A percentile compares a stretch with the other conserved stretches of the same genome.
Evolutionary conservation across 2,113 vertebrate species (phyloP).

Genomic region (Paradoxurus hermaphroditus): DNA sequence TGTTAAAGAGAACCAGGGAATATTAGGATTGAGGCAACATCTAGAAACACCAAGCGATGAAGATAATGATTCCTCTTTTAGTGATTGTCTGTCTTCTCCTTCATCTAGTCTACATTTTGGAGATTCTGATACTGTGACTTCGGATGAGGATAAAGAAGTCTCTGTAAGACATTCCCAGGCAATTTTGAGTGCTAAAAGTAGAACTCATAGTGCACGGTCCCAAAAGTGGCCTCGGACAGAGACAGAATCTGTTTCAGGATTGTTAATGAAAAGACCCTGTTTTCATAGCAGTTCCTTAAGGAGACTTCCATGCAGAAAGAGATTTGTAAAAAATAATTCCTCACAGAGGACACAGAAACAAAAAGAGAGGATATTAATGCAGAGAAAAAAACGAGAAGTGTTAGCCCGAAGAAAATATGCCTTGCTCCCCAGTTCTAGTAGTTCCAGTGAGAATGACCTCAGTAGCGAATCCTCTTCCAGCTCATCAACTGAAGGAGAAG

Average conservation of each 20-base stretch:
- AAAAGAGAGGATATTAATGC: conserved; percentile 94
- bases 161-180: conserved; percentile 83
- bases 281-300: conserved; percentile 86
- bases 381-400: conserved; percentile 96
- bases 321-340: conserved; percentile 91
- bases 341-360: conserved; percentile 95
- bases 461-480: conserved; percentile 93
- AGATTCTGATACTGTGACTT: conserved; percentile 97
- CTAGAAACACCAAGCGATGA: conserved; percentile 91
- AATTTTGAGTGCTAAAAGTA: conserved; percentile 82
- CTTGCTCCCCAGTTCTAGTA: conserved; percentile 95
- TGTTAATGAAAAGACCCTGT: conserved; percentile 94
- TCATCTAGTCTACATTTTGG: conserved; percentile 97
- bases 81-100: conserved; percentile 96
- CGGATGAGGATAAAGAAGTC: conserved; percentile 92
- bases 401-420: conserved; percentile 94
- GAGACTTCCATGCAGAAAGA: conserved; percentile 92
- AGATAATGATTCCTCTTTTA: conserved; percentile 96
- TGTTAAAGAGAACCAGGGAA: conserved; percentile 88
- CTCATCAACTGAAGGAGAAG: conserved; percentile 95
- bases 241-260: conserved; percentile 87
- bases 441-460: conserved; percentile 94
- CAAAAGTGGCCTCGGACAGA: conserved; percentile 95
- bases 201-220: conserved; percentile 90
- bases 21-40: conserved; percentile 85